Conservation (phyloP, 2,113 vertebrate genomes). For the Myotis brandtii region DNA sequence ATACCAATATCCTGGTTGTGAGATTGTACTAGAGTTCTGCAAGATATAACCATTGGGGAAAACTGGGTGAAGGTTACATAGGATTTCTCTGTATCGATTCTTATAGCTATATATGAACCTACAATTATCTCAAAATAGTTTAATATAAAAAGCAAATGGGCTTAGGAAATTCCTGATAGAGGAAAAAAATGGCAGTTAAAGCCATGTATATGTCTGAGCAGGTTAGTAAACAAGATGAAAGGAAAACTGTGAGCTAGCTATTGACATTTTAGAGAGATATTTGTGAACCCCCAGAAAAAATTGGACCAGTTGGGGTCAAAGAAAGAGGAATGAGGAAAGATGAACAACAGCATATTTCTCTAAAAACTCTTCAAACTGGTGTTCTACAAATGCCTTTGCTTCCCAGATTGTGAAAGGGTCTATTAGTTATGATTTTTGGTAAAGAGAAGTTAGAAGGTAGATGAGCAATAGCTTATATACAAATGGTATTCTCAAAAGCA, state of each 20-base stretch:
- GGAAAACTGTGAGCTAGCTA: neutral
- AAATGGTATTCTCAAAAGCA: neutral
- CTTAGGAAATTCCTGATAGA: conserved; percentile 22
- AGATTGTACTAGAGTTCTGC: neutral
- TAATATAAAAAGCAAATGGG: conserved; percentile 16
- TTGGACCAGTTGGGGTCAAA: neutral
- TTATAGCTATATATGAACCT: neutral
- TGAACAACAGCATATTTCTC: neutral
- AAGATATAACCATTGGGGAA: neutral
- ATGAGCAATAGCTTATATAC: neutral
- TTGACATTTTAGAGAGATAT: conserved; percentile 12
- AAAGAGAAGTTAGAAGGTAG: neutral
- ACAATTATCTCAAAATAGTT: neutral
- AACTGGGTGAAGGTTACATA: neutral
- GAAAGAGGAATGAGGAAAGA: neutral
- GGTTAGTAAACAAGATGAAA: neutral
- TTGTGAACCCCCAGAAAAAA: neutral
- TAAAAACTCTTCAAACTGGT: neutral
- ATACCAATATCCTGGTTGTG: neutral
- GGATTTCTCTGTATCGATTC: neutral
- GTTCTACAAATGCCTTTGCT: neutral
- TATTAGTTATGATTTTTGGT: neutral
- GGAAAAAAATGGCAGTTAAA: neutral
- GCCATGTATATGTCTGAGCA: neutral
- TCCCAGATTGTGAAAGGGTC: neutral